phyloP scores from a whole-genome alignment of 2,113 vertebrate species.

The Tachycineta bicolor region DNA sequence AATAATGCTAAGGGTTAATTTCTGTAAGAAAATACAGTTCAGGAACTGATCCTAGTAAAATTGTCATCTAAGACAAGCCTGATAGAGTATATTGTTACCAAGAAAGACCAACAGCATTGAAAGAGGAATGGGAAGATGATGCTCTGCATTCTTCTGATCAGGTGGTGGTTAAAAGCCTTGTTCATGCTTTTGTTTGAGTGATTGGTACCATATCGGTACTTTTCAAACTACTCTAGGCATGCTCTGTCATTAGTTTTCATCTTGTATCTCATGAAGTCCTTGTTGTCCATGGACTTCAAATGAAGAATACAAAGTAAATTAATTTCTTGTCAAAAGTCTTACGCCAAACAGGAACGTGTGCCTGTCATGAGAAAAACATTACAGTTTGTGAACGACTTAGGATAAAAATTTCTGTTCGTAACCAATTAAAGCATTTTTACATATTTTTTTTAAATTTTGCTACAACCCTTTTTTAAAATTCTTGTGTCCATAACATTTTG shows the following conservation, averaged over 20 bases:
- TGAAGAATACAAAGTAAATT: background rate
- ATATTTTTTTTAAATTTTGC: background rate
- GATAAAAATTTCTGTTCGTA: background rate
- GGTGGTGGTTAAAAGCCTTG: background rate
- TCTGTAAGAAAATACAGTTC: background rate
- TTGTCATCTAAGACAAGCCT: background rate
- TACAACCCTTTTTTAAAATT: background rate
- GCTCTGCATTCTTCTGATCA: background rate
- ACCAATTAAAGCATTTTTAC: background rate
- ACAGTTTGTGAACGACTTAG: background rate
- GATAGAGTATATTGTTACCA: background rate
- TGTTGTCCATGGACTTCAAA: background rate
- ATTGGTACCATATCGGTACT: background rate
- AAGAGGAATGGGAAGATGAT: background rate
- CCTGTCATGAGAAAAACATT: background rate
- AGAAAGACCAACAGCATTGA: background rate
- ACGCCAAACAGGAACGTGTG: background rate
- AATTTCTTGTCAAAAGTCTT: background rate
- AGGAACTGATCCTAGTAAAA: background rate
- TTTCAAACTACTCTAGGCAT: background rate
- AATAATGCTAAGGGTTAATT: conserved; percentile 25
- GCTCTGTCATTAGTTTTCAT: background rate
- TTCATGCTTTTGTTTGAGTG: background rate
- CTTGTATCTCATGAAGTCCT: background rate
- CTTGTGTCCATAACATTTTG: background rate